Conservation (phyloP, 2,113 vertebrate genomes). For the Corydoras maculifer region DNA sequence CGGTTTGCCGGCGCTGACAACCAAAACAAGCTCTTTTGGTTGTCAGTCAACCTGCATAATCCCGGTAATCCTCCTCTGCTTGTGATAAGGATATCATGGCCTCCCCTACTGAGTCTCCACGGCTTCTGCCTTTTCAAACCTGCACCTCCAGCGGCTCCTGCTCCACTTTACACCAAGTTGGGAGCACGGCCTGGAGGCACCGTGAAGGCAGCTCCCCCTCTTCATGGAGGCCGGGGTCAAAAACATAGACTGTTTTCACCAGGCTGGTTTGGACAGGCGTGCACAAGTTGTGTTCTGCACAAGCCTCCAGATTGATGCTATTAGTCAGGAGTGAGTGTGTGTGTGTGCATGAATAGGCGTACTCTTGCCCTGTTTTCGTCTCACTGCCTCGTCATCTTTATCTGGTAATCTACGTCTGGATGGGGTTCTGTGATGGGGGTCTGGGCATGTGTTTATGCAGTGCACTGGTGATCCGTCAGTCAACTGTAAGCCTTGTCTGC, state of each 20-base stretch:
- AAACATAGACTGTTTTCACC: slow-evolving; percentile 41
- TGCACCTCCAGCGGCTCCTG: no score
- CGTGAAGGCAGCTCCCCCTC: slow-evolving; percentile 13
- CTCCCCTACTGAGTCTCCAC: slow-evolving; percentile 15
- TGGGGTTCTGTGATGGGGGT: not conserved
- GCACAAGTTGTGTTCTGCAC: slow-evolving; percentile 41
- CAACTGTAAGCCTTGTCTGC: no score
- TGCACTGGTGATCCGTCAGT: not conserved
- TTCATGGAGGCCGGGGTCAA: slow-evolving; percentile 1
- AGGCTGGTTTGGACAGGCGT: slow-evolving; percentile 53
- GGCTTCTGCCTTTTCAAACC: not conserved
- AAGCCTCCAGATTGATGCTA: slow-evolving; percentile 10
- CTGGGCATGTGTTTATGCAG: not conserved
- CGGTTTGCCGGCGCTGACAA: slow-evolving; percentile 12
- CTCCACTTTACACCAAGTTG: not conserved
- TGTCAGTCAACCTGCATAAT: slow-evolving; percentile 31
- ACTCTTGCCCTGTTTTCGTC: slow-evolving; percentile 15
- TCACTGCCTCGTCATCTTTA: slow-evolving; percentile 20
- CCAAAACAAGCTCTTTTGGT: slow-evolving; percentile 25
- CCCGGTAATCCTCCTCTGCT: slow-evolving; percentile 26
- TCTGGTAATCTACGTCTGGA: slow-evolving; percentile 18
- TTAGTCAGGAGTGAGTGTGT: slow-evolving; percentile 36
- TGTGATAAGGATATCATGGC: slow-evolving; percentile 25
- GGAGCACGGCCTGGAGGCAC: slow-evolving; percentile 18
- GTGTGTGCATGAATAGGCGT: slow-evolving; percentile 24